Evolutionary conservation across 2,888 invertebrate genomes (phyloP), one percentile per base, ranked within the genome.

Genomic region (Drosophila subquinaria): DNA sequence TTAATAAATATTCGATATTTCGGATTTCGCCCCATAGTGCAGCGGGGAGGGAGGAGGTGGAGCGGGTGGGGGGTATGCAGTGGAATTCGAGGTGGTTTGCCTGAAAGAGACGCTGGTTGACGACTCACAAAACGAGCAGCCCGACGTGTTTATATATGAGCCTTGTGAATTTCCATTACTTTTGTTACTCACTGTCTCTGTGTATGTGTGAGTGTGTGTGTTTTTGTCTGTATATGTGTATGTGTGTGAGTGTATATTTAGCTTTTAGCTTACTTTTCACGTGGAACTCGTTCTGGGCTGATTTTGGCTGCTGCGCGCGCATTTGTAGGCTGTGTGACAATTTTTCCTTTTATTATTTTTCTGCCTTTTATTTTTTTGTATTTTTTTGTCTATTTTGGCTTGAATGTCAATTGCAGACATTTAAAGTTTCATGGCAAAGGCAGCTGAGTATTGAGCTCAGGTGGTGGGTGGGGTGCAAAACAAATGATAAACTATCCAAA

Each of bases 381-480:
- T 20, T 42, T 52, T 45, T 43, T 56, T 56, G 40, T 65, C 74
- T 69, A 63, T 67, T 74, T 76, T 65, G 23, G 68, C 82, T 74
- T 69, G 73, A 86, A 86, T 86, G 86, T 88, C 86, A 87, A 87
- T 87, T 87, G 86, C 86, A 87, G 83, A 79, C 88, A 83, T 88
- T 87, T 81, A 76, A 86, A 85, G 89, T 82, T 86, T 76, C 68
- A 76, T 82, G 67, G 61, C 40, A 55, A 51, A 60, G 47, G 59
- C 66, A 53, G 53, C 60, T 42, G 47, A 50, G 42, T 15, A 9
- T 43, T 43, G 62, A 4, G 55, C n/a, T 33, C 53, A 50, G 36
- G 27, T 36, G 17, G 47, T 40, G 40, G 51, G 62, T 42, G 52
- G 59, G 66, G 66, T 63, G 27, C 27, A 27, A 77, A 66, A 61